A percentile compares a stretch with the other conserved stretches of the same genome.
Evolutionary conservation across 2,113 vertebrate genomes (phyloP).

Genomic region (Mustela lutreola): DNA sequence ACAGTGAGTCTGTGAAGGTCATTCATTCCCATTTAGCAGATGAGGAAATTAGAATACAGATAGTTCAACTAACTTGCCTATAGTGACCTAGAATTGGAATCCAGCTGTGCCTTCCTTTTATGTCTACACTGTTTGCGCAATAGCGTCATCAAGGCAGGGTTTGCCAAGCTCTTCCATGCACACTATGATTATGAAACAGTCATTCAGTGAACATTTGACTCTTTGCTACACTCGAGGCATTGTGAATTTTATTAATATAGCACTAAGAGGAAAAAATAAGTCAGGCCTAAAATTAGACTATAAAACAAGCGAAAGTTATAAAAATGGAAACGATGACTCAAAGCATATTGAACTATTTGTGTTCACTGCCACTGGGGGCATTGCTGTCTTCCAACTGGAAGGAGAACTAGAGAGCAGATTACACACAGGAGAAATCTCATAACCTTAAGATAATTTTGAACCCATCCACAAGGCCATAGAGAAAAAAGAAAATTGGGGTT

Average conservation of each 20-base stretch:
- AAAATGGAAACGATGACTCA: slow-evolving; percentile 77
- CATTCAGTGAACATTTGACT: slow-evolving; percentile 58
- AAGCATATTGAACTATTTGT: slow-evolving; percentile 66
- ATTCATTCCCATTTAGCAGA: not conserved
- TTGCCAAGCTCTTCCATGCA: slow-evolving; percentile 2
- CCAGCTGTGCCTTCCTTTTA: not conserved
- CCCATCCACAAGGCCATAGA: not conserved
- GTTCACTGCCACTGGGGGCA: slow-evolving; percentile 76
- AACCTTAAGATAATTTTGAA: slow-evolving; percentile 56
- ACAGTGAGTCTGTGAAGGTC: slow-evolving; percentile 1
- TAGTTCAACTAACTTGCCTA: not conserved
- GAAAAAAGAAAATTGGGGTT: not conserved
- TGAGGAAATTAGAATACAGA: not conserved
- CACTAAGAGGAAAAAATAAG: slow-evolving; percentile 63
- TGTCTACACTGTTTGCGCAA: not conserved
- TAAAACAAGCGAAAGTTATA: slow-evolving; percentile 74
- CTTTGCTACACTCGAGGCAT: slow-evolving; percentile 48
- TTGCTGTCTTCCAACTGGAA: slow-evolving; percentile 56
- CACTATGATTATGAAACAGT: slow-evolving; percentile 52
- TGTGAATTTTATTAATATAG: slow-evolving; percentile 71
- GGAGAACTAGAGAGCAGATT: slow-evolving; percentile 32
- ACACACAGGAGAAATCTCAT: slow-evolving; percentile 47
- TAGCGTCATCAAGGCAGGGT: not conserved
- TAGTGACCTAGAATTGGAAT: not conserved
- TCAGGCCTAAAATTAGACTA: slow-evolving; percentile 76